Conservation (phyloP, 2,113 vertebrate species). For the Phalacrocorax brasilianus region DNA sequence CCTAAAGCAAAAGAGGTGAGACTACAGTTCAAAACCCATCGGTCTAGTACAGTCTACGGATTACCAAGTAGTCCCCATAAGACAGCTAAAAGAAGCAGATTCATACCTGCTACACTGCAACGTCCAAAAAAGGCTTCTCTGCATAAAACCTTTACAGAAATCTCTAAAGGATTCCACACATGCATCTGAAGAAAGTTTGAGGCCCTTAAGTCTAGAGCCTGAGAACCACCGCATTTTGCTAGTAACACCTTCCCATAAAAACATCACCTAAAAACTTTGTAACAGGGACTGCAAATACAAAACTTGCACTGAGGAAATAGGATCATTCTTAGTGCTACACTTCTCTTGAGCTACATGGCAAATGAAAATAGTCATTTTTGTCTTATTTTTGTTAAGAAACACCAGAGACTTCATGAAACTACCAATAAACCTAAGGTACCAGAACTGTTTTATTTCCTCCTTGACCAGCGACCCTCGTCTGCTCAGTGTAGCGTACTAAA, state of each 20-base stretch:
- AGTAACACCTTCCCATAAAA: neutral
- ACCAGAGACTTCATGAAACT: neutral
- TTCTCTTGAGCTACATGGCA: neutral
- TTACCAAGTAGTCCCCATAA: neutral
- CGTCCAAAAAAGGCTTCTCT: neutral
- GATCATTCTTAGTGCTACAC: rapidly evolving
- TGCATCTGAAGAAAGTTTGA: neutral
- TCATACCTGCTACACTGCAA: neutral
- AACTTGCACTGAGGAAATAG: neutral
- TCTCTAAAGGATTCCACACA: neutral
- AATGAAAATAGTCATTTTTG: neutral
- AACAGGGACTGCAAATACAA: neutral
- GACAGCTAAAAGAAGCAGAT: neutral
- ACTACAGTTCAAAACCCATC: neutral
- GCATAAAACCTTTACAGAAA: neutral
- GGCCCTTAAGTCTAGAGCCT: neutral
- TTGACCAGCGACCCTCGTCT: neutral
- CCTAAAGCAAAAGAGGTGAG: neutral
- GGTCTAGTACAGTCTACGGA: neutral
- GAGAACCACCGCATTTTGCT: neutral
- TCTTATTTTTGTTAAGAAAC: neutral
- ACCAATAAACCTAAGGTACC: neutral
- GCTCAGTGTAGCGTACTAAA: neutral
- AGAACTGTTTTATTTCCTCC: neutral
- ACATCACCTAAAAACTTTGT: neutral